phyloP scores from a whole-genome alignment of 2,113 vertebrate genomes.

The Coptodon rendalli region DNA sequence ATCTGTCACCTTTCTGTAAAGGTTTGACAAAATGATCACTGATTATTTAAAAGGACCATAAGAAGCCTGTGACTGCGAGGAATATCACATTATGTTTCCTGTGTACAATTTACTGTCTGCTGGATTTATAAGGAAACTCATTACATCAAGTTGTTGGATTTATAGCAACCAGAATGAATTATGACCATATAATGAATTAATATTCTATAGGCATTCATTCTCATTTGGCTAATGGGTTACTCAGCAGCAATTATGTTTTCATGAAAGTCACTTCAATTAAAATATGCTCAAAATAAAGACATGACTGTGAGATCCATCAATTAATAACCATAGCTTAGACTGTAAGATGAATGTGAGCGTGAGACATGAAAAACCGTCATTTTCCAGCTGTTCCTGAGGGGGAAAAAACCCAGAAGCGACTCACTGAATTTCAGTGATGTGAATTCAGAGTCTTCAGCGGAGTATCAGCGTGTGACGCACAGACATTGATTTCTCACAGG shows the following conservation, averaged over 20 bases:
- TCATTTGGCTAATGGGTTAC: constrained; percentile 48
- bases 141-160: constrained; percentile 3
- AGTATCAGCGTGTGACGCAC: constrained; percentile 33
- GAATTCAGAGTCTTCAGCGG: constrained; percentile 23
- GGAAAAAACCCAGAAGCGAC: not conserved
- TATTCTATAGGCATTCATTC: constrained; percentile 39
- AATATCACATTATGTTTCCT: not conserved
- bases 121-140: constrained; percentile 1
- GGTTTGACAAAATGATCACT: not conserved
- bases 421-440: constrained; percentile 16
- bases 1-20: not conserved
- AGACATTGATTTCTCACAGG: constrained; percentile 50
- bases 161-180: not conserved
- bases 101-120: not conserved
- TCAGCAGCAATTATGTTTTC: constrained; percentile 41
- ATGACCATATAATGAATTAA: constrained; percentile 31
- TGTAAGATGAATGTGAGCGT: constrained; percentile 27
- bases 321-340: not conserved
- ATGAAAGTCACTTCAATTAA: constrained; percentile 69
- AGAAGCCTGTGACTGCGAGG: not conserved
- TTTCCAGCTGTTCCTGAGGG: constrained; percentile 6
- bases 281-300: constrained; percentile 44
- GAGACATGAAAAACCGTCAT: constrained; percentile 4
- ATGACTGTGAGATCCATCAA: constrained; percentile 32
- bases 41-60: not conserved